Evolutionary conservation across 2,888 invertebrate species (phyloP).

Genomic region (Acleris emargana): DNA sequence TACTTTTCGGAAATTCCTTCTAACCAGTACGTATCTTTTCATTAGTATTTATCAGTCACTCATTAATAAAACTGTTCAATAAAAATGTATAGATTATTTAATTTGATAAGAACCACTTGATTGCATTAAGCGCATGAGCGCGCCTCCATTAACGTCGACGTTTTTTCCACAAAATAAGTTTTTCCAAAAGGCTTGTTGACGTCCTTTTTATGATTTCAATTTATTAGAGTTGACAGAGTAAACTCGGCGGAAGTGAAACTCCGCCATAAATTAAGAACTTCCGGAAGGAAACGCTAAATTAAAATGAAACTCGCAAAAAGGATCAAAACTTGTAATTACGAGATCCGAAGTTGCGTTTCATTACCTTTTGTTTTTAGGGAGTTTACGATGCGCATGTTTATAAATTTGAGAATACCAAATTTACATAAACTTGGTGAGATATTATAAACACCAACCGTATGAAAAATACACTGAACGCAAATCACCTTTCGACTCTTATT

Average conservation of each 20-base stretch:
- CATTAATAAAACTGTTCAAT: too few species aligned
- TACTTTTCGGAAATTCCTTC: too few species aligned
- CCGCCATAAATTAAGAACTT: conserved; percentile 25
- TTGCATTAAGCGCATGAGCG: background rate
- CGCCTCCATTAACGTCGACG: background rate
- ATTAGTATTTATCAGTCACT: too few species aligned
- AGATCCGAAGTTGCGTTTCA: conserved; percentile 22
- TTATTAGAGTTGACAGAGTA: conserved; percentile 26
- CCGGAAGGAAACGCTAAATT: conserved; percentile 24
- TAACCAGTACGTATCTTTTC: too few species aligned
- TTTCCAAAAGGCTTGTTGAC: conserved; percentile 13
- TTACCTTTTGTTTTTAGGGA: conserved; percentile 8
- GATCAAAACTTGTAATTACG: conserved; percentile 33
- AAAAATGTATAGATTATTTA: too few species aligned
- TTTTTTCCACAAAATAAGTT: conserved; percentile 7
- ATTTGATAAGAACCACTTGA: too few species aligned
- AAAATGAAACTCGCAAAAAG: conserved; percentile 28
- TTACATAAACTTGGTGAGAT: too few species aligned
- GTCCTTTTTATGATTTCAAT: conserved; percentile 27
- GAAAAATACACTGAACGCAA: too few species aligned
- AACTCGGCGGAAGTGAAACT: conserved; percentile 5
- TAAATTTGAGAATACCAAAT: background rate
- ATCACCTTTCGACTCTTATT: too few species aligned
- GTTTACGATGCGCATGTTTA: conserved; percentile 5
- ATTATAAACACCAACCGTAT: too few species aligned